Base-by-base conservation (phyloP, 2,888 invertebrate species). In the Plusia festucae region DNA sequence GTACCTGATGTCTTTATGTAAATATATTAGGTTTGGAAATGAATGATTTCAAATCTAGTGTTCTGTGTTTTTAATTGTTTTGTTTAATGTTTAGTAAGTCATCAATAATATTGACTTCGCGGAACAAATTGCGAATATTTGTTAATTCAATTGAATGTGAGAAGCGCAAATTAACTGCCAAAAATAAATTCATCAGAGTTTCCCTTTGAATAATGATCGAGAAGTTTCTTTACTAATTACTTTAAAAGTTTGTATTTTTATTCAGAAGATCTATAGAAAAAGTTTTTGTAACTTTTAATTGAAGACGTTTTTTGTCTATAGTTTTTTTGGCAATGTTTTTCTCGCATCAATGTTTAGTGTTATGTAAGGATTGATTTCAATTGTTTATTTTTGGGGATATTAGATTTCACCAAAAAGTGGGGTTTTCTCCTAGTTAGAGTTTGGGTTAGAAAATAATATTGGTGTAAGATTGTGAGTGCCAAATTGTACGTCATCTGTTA, bases 211-310 rank as follows among this genome's bases (percentile, higher is more conserved):
- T 65, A 63, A 69, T 63, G 60, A 62, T 61, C 55, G 44, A 13
- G 16, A 59, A 67, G 53, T 74, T 75, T 66, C 34, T 59, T 53
- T 56, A 60, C 66, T 58, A 76, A 75, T 82, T 79, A 69, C 60
- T 65, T 67, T 69, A 53, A 53, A 69, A 69, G 53, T 61, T 73
- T 60, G 54, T 65, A 66, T 75, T 67, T 76, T 72, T 57, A 11
- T 8, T 15, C 20, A 22, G 30, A 16, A 53, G 34, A 57, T 27
- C 18, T 52, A 32, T 54, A 18, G 54, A 13, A 16, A 27, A 54
- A 54, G 30, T 58, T 58, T 66, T 24, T 55, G 18, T 22, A 64
- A 68, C 60, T 65, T 74, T 57, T 78, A 66, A 74, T 70, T 56
- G 64, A 54, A 32, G 27, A 53, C 2, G 22, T 68, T 49, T 49